A percentile compares a stretch with the other conserved stretches of the same genome.
phyloP scores from a whole-genome alignment of 2,113 vertebrate species.

The Fregetta grallaria region DNA sequence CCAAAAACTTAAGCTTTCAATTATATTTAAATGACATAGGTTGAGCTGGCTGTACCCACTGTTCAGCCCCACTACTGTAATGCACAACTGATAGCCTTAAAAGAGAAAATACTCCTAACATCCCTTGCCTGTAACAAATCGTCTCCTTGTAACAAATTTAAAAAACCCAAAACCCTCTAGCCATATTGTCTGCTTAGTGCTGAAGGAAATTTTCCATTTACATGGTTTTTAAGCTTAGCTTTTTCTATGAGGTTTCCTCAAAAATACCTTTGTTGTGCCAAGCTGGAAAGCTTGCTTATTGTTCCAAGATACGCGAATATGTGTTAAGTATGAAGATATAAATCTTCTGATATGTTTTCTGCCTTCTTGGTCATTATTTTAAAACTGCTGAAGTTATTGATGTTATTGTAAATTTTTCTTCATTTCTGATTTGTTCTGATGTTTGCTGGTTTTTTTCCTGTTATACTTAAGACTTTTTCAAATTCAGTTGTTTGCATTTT shows the following conservation, averaged over 20 bases:
- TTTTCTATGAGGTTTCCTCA: background rate
- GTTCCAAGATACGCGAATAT: background rate
- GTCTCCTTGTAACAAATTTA: background rate
- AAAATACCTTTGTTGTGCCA: background rate
- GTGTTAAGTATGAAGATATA: background rate
- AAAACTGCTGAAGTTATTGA: background rate
- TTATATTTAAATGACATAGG: background rate
- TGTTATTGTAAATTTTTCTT: background rate
- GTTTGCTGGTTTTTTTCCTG: background rate
- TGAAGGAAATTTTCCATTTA: background rate
- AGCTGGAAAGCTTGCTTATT: no score
- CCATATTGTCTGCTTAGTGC: background rate
- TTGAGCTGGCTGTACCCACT: background rate
- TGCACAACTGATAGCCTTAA: background rate
- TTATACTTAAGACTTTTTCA: background rate
- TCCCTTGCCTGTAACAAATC: background rate
- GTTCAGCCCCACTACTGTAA: background rate
- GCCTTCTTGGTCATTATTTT: background rate
- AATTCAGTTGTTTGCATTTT: background rate
- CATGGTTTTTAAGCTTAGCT: background rate
- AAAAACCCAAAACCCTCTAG: rapidly evolving
- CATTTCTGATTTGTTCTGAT: background rate
- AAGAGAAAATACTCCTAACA: background rate
- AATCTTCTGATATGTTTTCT: background rate
- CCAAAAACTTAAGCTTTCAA: background rate